These are phyloP conservation scores for Machimus atricapillus DNA, from an alignment of 2,888 invertebrate species.

Conservation along the genomic window DNA sequence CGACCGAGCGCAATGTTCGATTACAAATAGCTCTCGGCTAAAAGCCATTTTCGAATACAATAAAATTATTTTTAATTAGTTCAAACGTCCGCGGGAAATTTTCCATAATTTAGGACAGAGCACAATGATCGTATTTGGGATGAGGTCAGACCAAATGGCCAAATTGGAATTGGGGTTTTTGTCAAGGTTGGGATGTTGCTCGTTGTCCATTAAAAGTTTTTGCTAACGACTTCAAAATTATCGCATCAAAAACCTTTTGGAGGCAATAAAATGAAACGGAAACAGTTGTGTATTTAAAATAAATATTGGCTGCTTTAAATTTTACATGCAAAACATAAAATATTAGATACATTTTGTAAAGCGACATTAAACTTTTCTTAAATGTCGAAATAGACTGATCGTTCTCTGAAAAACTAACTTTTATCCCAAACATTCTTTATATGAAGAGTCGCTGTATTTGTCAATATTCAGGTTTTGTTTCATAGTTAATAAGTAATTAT, in stretches of 20 bases:
- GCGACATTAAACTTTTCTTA: too few species aligned
- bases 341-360: background rate
- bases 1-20: constrained; percentile 5
- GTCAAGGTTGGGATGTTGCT: background rate
- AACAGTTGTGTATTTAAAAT: background rate
- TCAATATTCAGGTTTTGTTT: too few species aligned
- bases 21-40: background rate
- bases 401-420: too few species aligned
- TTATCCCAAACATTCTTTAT: too few species aligned
- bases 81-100: background rate
- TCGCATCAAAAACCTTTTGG: background rate
- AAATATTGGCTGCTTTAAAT: background rate
- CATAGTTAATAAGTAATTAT: too few species aligned
- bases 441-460: too few species aligned
- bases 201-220: background rate
- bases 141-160: background rate
- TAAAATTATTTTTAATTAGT: constrained; percentile 26
- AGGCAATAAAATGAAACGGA: background rate
- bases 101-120: background rate
- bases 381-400: too few species aligned
- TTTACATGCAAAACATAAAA: background rate
- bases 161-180: background rate
- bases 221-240: background rate
- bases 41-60: background rate
- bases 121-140: background rate